Evolutionary conservation across 2,113 vertebrate species (phyloP), one percentile per base, ranked within the genome.

Genomic region (Sardina pilchardus): DNA sequence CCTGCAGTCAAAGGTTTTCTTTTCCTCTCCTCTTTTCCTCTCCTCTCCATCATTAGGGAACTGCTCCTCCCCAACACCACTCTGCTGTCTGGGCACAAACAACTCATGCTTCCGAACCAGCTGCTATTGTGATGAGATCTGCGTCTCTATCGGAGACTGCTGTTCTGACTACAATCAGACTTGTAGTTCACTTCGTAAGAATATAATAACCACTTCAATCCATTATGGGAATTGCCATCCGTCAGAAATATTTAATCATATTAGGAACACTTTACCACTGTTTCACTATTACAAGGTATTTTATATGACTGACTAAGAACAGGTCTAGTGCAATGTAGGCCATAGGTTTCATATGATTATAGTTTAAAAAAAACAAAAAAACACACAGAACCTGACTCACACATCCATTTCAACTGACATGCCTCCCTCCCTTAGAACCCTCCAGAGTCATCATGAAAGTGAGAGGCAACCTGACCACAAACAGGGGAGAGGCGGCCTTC

Each of bases 121-220:
- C 0, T 92, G 92, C 86, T 91, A 0, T 56, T 93, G 91, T 84
- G 91, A 91, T 1, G 4, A 88, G 24, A 0, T 0, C 0, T 93
- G 90, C 17, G 0, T 81, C 3, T 0, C 0, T 0, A 0, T 1
- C 0, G 3, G 0, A 0, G 90, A 92, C 90, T 92, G 92, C 81
- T 93, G 92, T 84, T 0, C 5, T 42, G 92, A 93, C 85, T 90
- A 88, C 88, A 16, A 0, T 0, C 56, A 85, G 45, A 87, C 84
- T 48, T 92, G 92, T 47, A 47, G 45, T 12, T 47, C 45, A 47
- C 45, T 81, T 8, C 0, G 53, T 59, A 59, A n/a, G 53, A 59
- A 59, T n/a, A 21, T 3, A 59, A 21, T 59, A 59, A 2, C 17
- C 24, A n/a, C 53, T 59, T 59, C 17, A 59, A n/a, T 59, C 16